Percentiles rank a stretch among this genome's conserved stretches.
These are phyloP conservation scores for Acholoe squamosa DNA, from an alignment of 2,888 invertebrate genomes.

Conservation along the genomic window DNA sequence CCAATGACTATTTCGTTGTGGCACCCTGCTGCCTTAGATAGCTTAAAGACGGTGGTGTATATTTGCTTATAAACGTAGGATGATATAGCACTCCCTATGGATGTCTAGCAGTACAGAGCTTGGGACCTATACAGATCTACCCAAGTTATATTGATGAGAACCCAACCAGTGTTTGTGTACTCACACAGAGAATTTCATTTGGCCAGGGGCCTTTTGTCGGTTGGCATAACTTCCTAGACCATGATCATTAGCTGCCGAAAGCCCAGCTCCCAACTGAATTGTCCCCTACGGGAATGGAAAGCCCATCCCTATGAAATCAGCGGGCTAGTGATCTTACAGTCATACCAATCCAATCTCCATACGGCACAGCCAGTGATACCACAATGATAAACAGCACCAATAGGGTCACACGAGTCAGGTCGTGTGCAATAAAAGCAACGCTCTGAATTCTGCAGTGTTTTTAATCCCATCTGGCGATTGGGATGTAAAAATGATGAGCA, in stretches of 20 bases:
- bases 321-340: slow-evolving; percentile 13
- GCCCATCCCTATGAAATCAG: not conserved
- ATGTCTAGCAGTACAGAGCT: no score
- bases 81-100: no score
- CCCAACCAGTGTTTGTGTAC: not conserved
- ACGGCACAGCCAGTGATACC: not conserved
- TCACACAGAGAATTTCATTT: not conserved
- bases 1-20: no score
- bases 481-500: no score
- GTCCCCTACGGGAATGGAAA: not conserved
- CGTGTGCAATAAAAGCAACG: not conserved
- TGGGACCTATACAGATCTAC: not conserved
- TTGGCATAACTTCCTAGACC: not conserved
- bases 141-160: not conserved
- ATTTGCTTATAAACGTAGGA: no score
- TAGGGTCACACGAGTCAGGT: not conserved
- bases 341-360: not conserved
- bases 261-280: not conserved
- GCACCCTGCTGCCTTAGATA: no score
- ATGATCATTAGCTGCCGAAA: not conserved
- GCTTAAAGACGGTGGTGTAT: no score
- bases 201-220: not conserved
- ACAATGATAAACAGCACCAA: not conserved
- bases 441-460: not conserved
- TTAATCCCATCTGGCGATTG: no score